A percentile compares a stretch with the other conserved stretches of the same genome.
These are phyloP conservation scores for Heliconius nattereri DNA, from an alignment of 1,140 invertebrate genomes.

Conservation along the genomic window DNA sequence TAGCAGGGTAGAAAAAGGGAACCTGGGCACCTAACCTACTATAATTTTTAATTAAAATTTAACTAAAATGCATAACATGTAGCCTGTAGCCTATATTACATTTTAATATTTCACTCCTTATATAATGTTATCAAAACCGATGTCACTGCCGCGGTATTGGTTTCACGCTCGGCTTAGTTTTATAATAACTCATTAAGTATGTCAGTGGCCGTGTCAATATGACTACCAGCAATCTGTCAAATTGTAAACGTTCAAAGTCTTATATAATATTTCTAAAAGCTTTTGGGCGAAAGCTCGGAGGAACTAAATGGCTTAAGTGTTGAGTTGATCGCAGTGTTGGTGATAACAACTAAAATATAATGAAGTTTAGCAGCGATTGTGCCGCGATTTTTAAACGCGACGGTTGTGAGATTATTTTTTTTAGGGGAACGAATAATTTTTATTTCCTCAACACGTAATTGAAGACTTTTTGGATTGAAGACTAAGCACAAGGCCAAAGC, in stretches of 20 bases:
- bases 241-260: background rate
- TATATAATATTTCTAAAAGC: background rate
- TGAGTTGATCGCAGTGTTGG: background rate
- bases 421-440: too few species aligned
- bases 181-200: conserved; percentile 12
- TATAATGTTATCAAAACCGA: background rate
- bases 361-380: background rate
- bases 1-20: too few species aligned
- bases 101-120: background rate
- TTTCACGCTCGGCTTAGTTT: background rate
- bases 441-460: too few species aligned
- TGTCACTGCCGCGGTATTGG: background rate
- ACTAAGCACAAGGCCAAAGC: too few species aligned
- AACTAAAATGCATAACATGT: too few species aligned
- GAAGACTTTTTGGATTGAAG: too few species aligned
- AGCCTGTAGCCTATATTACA: too few species aligned
- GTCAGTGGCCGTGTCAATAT: background rate
- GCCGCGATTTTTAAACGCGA: too few species aligned
- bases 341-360: background rate
- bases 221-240: background rate
- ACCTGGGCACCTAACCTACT: too few species aligned
- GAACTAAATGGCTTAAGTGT: background rate
- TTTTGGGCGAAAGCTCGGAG: background rate
- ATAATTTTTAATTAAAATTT: too few species aligned
- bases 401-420: too few species aligned